Evolutionary conservation across 1,140 invertebrate genomes (phyloP).

Genomic region (Penaeus indicus): DNA sequence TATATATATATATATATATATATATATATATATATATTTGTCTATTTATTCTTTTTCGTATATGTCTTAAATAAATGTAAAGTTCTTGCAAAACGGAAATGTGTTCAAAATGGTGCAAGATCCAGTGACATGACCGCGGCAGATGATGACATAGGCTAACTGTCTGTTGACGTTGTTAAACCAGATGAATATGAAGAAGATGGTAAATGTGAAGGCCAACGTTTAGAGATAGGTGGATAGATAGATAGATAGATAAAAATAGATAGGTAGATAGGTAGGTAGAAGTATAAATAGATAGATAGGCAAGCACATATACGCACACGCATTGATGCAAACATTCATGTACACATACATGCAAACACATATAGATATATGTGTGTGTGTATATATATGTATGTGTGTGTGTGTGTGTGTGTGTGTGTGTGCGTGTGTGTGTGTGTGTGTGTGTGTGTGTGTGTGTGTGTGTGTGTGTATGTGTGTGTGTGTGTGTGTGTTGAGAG

Average conservation of each 20-base stretch:
- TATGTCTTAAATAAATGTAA: not conserved
- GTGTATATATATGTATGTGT: not conserved
- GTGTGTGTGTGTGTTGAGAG: not conserved
- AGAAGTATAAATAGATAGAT: too few species aligned
- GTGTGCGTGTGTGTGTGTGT: not conserved
- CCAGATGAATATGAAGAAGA: not conserved
- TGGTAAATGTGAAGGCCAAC: not conserved
- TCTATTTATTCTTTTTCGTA: not conserved
- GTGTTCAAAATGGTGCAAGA: not conserved
- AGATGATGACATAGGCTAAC: not conserved
- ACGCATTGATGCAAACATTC: not conserved
- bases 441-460: not conserved
- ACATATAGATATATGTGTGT: constrained; percentile 6
- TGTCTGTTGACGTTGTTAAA: not conserved
- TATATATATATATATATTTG: not conserved
- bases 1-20: constrained; percentile 22
- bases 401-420: not conserved
- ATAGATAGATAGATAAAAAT: not conserved
- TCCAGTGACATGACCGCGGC: not conserved
- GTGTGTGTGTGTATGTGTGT: not conserved
- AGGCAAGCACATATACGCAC: too few species aligned
- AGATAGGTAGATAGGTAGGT: too few species aligned
- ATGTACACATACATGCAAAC: not conserved
- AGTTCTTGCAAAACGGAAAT: too few species aligned
- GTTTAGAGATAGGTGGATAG: not conserved